phyloP scores from a whole-genome alignment of 2,797 vertebrate genomes.

The Rhabdomys pumilio region DNA sequence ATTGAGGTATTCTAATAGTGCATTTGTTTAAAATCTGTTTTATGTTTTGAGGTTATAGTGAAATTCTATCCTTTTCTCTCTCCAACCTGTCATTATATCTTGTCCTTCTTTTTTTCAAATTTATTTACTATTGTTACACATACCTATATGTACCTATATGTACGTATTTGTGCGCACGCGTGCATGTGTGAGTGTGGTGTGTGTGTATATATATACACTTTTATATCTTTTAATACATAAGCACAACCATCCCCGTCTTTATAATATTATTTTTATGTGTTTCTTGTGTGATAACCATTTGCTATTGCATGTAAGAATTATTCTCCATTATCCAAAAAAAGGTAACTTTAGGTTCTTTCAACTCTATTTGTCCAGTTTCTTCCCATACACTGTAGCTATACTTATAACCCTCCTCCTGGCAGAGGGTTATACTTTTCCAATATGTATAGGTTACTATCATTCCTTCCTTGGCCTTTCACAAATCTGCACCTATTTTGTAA shows the following conservation, averaged over 20 bases:
- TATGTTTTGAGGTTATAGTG: neutral
- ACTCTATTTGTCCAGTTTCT: conserved; percentile 73
- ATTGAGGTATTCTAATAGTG: conserved; percentile 40
- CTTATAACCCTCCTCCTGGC: conserved; percentile 65
- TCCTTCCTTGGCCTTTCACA: conserved; percentile 73
- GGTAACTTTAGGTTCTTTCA: conserved; percentile 58
- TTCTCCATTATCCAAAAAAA: neutral
- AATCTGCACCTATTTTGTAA: conserved; percentile 72
- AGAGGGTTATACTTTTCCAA: conserved; percentile 78
- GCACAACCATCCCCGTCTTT: neutral
- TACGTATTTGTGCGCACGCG: too few relatives aligned
- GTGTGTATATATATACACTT: too few relatives aligned
- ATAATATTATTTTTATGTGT: neutral
- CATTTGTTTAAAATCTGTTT: neutral
- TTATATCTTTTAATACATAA: neutral
- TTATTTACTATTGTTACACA: neutral
- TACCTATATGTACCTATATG: too few relatives aligned
- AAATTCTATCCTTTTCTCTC: neutral
- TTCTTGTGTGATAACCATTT: neutral
- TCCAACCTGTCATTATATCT: neutral
- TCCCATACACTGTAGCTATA: conserved; percentile 76
- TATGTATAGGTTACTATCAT: conserved; percentile 76
- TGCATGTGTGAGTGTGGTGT: neutral
- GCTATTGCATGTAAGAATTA: neutral
- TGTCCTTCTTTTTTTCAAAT: neutral